phyloP scores from a whole-genome alignment of 64 coral and sea anemone genomes.

The Stichodactyla helianthus region DNA sequence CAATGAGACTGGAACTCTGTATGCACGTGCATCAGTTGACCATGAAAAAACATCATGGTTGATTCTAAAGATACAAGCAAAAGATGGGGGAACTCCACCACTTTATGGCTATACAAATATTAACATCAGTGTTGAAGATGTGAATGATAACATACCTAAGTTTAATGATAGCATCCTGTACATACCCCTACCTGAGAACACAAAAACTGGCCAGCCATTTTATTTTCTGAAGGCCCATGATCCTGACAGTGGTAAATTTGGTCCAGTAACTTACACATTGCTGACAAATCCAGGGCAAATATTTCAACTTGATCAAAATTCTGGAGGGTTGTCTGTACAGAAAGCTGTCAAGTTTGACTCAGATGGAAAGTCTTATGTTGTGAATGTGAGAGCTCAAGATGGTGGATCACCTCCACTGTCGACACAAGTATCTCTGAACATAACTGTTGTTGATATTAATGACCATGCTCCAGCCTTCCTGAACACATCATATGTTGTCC shows the following conservation, averaged over 20 bases:
- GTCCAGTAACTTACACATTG: constrained; percentile 56
- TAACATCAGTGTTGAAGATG: constrained; percentile 62
- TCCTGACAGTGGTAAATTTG: constrained; percentile 56
- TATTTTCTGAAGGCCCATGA: constrained; percentile 61
- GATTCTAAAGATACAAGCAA: constrained; percentile 60
- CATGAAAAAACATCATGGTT: constrained; percentile 57
- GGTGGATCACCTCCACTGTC: constrained; percentile 48
- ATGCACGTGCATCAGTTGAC: constrained; percentile 38
- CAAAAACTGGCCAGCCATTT: constrained; percentile 47
- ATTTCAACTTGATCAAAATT: constrained; percentile 46
- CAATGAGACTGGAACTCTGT: constrained; percentile 81
- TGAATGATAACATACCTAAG: constrained; percentile 86
- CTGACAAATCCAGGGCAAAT: constrained; percentile 64
- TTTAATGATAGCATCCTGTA: constrained; percentile 44
- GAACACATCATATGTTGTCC: constrained; percentile 49
- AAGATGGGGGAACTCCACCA: constrained; percentile 74
- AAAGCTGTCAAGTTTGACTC: constrained; percentile 52
- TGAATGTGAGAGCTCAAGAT: constrained; percentile 69
- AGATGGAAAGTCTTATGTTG: constrained; percentile 35
- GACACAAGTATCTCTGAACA: constrained; percentile 42
- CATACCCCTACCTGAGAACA: constrained; percentile 52
- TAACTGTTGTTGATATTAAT: constrained; percentile 90
- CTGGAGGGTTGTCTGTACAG: constrained; percentile 59
- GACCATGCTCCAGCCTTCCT: constrained; percentile 78
- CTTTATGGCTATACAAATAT: constrained; percentile 87